Conservation (phyloP, 1,140 invertebrate genomes). For the Meloidogyne hapla region DNA sequence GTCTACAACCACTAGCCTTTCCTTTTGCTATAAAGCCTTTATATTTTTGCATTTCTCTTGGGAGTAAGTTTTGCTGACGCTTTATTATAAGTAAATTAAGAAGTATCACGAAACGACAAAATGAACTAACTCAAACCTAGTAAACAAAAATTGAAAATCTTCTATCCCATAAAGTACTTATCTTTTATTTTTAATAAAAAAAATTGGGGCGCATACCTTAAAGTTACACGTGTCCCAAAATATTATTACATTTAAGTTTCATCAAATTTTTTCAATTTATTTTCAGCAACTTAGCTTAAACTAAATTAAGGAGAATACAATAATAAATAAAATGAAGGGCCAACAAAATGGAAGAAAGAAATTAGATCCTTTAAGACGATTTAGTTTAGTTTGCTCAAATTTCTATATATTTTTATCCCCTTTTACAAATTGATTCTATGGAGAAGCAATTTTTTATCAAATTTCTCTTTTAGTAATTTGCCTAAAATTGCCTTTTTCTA, state of each 20-base stretch:
- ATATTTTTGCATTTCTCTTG: not conserved
- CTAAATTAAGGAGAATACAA: not conserved
- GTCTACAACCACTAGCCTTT: too few relatives aligned
- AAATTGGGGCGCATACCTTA: too few relatives aligned
- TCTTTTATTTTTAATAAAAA: too few relatives aligned
- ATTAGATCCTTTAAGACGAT: not conserved
- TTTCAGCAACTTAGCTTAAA: not conserved
- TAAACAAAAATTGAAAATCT: not conserved
- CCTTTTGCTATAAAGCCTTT: not conserved
- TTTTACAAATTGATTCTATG: not conserved
- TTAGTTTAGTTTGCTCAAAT: conserved; percentile 2
- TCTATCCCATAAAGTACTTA: not conserved
- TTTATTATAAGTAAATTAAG: conserved; percentile 4
- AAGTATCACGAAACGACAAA: not conserved
- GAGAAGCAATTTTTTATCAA: not conserved
- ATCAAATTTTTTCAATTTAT: not conserved
- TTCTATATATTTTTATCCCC: not conserved
- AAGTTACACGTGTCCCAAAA: too few relatives aligned
- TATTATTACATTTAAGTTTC: too few relatives aligned
- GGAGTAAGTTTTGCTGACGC: not conserved
- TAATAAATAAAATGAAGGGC: not conserved
- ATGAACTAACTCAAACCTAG: too few relatives aligned
- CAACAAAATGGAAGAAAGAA: not conserved
- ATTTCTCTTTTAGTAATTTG: not conserved
- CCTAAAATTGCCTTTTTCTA: conserved; percentile 1